phyloP scores from a whole-genome alignment of 2,113 vertebrate genomes.

The Sturnus vulgaris region DNA sequence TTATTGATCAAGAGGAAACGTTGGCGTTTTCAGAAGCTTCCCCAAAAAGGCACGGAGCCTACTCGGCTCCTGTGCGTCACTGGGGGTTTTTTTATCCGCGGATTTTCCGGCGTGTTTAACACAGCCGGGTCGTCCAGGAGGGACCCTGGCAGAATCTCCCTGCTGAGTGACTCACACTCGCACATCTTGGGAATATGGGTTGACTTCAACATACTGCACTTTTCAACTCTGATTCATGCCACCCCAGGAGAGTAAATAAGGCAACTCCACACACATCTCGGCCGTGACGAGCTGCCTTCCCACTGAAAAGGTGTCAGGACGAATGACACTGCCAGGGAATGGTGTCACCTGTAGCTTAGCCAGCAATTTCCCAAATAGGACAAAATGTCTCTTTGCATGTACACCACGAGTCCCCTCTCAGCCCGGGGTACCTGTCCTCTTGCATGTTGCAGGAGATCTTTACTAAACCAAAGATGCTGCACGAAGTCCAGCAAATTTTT shows the following conservation, averaged over 20 bases:
- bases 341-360: neutral
- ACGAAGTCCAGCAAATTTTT: neutral
- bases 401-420: neutral
- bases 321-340: neutral
- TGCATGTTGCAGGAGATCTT: neutral
- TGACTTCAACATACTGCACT: conserved; percentile 54
- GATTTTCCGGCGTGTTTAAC: conserved; percentile 1
- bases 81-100: neutral
- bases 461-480: neutral
- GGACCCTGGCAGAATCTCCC: conserved; percentile 61
- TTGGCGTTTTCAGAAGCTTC: conserved; percentile 13
- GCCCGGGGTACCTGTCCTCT: neutral
- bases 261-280: neutral
- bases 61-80: neutral
- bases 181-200: conserved; percentile 26
- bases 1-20: conserved; percentile 36
- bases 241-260: conserved; percentile 47
- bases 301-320: neutral
- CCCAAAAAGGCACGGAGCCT: conserved; percentile 21
- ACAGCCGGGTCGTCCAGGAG: conserved; percentile 37
- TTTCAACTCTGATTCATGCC: conserved; percentile 66
- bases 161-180: conserved; percentile 33
- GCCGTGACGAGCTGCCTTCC: conserved; percentile 8
- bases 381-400: neutral
- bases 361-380: neutral